Evolutionary conservation across 2,888 invertebrate species (phyloP), one percentile per base, ranked within the genome.

Genomic region (Tinea trinotella): DNA sequence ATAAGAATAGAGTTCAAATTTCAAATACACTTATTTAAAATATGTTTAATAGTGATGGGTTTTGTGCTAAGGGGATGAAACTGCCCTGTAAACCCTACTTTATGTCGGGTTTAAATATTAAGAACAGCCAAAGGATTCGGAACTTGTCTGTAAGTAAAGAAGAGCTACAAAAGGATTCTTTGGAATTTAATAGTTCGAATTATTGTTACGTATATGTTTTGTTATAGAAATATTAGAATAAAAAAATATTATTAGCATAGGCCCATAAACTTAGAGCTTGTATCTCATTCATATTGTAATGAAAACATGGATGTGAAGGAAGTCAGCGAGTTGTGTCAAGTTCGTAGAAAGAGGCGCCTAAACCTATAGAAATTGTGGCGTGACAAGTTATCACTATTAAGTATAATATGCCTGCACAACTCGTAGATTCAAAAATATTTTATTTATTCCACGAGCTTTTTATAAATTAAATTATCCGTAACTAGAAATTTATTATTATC

Each of bases 61-160:
- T 46, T 19, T 19, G 46, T 19, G 19, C 19, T 19, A 22, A 24
- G 50, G 50, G 50, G 50, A 24, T 50, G 18, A 19, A 62, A 65
- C 62, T 59, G 62, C 67, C 64, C 64, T 18, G 61, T 66, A 70
- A 68, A 73, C 70, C 69, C 66, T 64, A 67, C 68, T 75, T 76
- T 74, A 77, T 68, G 64, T 61, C 66, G 69, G 68, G 76, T 79
- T 78, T 75, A 77, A 81, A 81, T 81, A 81, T 79, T 79, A 71
- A 79, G 68, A 70, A 67, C 65, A 62, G 61, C 13, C 44, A 52
- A 54, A 52, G 54, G 48, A 48, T 50, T 24, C 48, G 48, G 10
- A 48, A 48, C 18, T 17, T 48, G 48, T 48, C 50, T 50, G 22
- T 24, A 12, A 24, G 24, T 50, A 50, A 50, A 24, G 24, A 50